Percentiles rank a stretch among this genome's conserved stretches.
These are phyloP conservation scores for Poecilobothrus nobilitatus DNA, from an alignment of 2,888 invertebrate genomes.

Conservation along the genomic window DNA sequence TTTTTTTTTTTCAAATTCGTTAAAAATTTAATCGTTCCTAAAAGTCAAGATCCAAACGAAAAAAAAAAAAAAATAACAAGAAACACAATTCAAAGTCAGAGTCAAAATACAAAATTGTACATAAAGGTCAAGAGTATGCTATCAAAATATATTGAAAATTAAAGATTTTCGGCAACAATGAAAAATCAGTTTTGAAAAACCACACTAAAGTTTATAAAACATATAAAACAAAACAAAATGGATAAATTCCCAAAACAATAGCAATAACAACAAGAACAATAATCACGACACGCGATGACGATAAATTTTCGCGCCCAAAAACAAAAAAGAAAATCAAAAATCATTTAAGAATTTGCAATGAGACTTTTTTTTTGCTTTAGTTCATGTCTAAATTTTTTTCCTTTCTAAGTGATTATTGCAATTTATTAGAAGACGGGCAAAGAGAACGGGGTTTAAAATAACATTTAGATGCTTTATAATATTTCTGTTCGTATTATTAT, in stretches of 20 bases:
- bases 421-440: too few species aligned
- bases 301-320: background rate
- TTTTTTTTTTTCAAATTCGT: too few species aligned
- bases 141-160: too few species aligned
- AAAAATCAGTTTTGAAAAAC: background rate
- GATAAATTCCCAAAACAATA: background rate
- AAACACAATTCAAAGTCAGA: background rate
- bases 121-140: background rate
- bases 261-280: background rate
- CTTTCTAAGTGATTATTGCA: too few species aligned
- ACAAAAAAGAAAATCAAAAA: too few species aligned
- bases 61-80: too few species aligned
- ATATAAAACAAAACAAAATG: background rate
- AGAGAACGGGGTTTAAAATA: too few species aligned
- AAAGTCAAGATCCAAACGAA: background rate
- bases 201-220: background rate
- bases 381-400: too few species aligned
- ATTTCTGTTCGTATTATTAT: too few species aligned
- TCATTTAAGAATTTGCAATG: too few species aligned
- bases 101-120: background rate
- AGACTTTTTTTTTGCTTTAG: too few species aligned
- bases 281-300: slow-evolving; percentile 1
- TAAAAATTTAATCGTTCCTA: background rate
- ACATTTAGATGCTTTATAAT: too few species aligned
- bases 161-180: background rate